phyloP scores from a whole-genome alignment of 2,113 vertebrate genomes.

The Myrmecophaga tridactyla region DNA sequence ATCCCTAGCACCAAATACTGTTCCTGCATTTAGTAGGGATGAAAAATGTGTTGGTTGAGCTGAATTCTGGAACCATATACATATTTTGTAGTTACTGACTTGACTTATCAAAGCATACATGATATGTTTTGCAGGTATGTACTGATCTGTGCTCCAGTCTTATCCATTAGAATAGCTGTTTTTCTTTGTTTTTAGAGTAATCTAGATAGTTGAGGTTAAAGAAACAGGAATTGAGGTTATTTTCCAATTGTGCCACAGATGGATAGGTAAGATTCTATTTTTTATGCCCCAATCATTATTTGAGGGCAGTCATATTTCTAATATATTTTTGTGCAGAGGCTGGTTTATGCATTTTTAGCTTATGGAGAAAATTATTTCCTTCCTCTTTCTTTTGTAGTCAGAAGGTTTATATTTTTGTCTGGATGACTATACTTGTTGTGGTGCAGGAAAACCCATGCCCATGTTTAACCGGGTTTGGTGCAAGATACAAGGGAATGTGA shows the following conservation, averaged over 20 bases:
- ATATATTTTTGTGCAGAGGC: not conserved
- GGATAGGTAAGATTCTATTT: not conserved
- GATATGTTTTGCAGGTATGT: not conserved
- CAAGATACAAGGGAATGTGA: not conserved
- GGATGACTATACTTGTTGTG: not conserved
- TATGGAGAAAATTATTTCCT: not conserved
- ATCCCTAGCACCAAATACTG: not conserved
- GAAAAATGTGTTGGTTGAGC: not conserved
- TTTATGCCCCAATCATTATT: not conserved
- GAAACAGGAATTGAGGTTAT: not conserved
- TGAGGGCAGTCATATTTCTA: not conserved
- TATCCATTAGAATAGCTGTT: not conserved
- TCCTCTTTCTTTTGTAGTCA: not conserved
- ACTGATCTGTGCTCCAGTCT: not conserved
- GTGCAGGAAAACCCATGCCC: not conserved
- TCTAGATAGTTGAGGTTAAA: not conserved
- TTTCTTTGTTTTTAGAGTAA: not conserved
- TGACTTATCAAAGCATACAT: not conserved
- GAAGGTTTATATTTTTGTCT: not conserved
- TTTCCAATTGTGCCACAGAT: not conserved
- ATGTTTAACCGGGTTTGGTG: not conserved
- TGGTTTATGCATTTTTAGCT: not conserved
- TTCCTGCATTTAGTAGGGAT: not conserved
- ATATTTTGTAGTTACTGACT: not conserved
- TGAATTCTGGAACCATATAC: not conserved